Conservation (phyloP, 30 jellyfish, hydroid and myxozoan genomes). For the Mastigias papua region DNA sequence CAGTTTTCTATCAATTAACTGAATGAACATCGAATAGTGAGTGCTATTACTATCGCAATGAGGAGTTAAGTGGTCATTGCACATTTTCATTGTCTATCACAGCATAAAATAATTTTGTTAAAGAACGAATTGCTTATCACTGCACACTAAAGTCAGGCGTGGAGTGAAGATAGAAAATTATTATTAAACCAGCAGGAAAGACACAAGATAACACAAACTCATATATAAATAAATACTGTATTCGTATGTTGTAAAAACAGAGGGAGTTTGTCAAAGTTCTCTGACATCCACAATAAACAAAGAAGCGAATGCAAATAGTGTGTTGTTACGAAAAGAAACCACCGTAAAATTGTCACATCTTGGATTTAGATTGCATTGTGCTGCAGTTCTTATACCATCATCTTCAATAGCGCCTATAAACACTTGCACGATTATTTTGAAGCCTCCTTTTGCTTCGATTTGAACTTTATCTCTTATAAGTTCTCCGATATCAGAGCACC, state of each 20-base stretch:
- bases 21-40: too few relatives aligned
- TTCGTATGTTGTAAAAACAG: background rate
- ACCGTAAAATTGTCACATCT: constrained; percentile 63
- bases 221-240: too few relatives aligned
- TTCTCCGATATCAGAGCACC: constrained; percentile 74
- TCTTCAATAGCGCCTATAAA: constrained; percentile 85
- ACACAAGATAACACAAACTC: too few relatives aligned
- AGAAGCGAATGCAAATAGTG: constrained; percentile 86
- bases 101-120: too few relatives aligned
- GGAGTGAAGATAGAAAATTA: too few relatives aligned
- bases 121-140: too few relatives aligned
- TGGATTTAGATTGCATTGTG: constrained; percentile 68
- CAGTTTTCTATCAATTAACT: too few relatives aligned
- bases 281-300: constrained; percentile 69
- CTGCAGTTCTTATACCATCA: constrained; percentile 81
- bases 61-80: too few relatives aligned
- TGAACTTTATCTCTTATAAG: constrained; percentile 58
- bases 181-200: too few relatives aligned
- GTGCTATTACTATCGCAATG: too few relatives aligned
- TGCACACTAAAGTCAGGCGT: too few relatives aligned
- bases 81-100: too few relatives aligned
- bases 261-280: constrained; percentile 3
- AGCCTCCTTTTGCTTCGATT: constrained; percentile 58
- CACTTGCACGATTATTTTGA: constrained; percentile 82
- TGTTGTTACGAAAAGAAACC: constrained; percentile 69